Base-by-base conservation (phyloP, 1,140 invertebrate species). In the Platyscapa corneri region DNA sequence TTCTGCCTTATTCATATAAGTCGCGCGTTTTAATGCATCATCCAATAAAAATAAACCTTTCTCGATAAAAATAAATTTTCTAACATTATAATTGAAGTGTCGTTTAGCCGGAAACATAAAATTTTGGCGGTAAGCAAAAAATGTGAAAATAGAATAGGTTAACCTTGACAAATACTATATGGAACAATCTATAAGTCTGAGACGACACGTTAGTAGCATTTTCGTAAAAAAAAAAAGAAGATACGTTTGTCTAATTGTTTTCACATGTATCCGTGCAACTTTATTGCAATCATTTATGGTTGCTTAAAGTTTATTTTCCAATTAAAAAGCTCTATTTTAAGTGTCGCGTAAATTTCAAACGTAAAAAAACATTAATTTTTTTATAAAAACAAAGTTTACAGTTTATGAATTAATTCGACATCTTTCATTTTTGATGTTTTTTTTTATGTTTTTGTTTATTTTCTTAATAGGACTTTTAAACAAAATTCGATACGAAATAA, bases 91-190 rank as follows among this genome's bases (percentile, higher is more conserved):
- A 49, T 34, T 56, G 70, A 67, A 79, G 32, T 65, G 60, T 79
- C n/a, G 32, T 39, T 53, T 37, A 65, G 64, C 78, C 84, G 84
- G 79, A 86, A 86, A 82, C 60, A 77, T 74, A 64, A 80, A 85
- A 86, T 70, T 86, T 82, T 86, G 84, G 84, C 84, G 84, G 42
- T 70, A 76, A 82, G 70, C 79, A 86, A 86, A 86, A 85, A 86
- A 86, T 76, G 42, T 82, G 79, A 82, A 86, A 86, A 86, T 86
- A 86, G 84, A 86, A 53, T 82, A 39, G 3, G 0, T 12, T 34
- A 67, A 67, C 84, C 79, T 85, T 81, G 83, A 56, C 12, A 20
- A 37, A 72, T 30, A 64, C 39, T 60, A 74, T n/a, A 74, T 20
- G 12, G 6, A 74, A 6, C 23, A 12, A 74, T 74, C 37, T 74